Evolutionary conservation across 2,797 vertebrate genomes (phyloP).

Genomic region (Sciaenops ocellatus): DNA sequence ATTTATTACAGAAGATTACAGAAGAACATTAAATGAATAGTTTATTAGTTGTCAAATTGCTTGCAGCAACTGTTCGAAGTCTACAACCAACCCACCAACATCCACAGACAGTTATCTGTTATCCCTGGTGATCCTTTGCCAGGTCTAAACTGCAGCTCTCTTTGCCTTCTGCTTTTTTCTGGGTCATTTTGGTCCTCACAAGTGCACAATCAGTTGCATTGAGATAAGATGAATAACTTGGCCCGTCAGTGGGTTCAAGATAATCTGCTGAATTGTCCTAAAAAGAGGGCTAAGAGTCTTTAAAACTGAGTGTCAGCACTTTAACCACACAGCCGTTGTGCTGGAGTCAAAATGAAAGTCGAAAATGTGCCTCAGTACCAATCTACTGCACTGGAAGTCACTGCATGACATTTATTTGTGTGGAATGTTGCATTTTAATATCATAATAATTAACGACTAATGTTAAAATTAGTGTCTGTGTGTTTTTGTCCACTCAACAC

Average conservation of each 20-base stretch:
- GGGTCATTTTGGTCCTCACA: background rate
- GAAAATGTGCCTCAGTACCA: background rate
- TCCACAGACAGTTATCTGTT: too few species aligned
- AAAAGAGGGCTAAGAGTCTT: background rate
- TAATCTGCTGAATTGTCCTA: slow-evolving; percentile 29
- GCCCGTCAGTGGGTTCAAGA: background rate
- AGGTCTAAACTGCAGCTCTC: background rate
- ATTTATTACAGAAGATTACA: background rate
- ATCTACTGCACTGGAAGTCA: background rate
- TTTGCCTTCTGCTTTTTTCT: background rate
- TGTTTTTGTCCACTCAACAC: background rate
- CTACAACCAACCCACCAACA: too few species aligned
- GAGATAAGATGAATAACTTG: background rate
- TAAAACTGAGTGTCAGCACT: slow-evolving; percentile 19
- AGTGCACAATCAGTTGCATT: background rate
- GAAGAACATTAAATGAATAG: background rate
- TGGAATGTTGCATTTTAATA: background rate
- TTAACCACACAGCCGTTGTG: background rate
- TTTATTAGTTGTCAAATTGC: background rate
- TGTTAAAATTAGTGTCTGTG: background rate
- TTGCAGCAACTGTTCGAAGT: background rate
- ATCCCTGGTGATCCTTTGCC: background rate
- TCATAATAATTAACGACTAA: background rate
- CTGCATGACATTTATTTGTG: background rate
- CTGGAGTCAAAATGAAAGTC: background rate